These are phyloP conservation scores for Mustela nigripes DNA, from an alignment of 2,113 vertebrate genomes.

Conservation along the genomic window DNA sequence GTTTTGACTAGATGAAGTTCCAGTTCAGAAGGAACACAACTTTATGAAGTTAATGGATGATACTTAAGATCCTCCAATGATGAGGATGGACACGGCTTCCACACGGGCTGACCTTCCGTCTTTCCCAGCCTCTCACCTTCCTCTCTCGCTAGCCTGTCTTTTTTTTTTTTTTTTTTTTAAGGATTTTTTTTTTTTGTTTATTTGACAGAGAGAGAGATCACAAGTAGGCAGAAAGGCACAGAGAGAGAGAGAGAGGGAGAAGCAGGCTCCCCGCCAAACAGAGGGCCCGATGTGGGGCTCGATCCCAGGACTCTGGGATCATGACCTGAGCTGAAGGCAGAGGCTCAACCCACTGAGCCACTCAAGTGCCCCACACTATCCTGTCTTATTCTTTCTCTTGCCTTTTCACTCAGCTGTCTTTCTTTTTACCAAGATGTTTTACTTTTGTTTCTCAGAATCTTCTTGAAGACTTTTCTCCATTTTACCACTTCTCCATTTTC, in stretches of 20 bases:
- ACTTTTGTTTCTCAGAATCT: background rate
- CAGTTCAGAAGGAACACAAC: conserved; percentile 10
- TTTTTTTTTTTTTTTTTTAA: no score
- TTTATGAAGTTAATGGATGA: background rate
- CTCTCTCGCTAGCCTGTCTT: background rate
- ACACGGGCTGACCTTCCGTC: background rate
- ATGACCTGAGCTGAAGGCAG: no score
- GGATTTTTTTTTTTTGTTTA: no score
- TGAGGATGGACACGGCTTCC: background rate
- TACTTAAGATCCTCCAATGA: background rate
- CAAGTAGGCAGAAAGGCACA: no score
- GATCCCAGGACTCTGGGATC: no score
- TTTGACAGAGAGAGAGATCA: no score
- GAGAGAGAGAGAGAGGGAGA: no score
- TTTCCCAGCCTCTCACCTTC: background rate
- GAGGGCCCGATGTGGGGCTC: no score
- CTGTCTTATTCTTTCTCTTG: background rate
- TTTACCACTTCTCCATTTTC: conserved; percentile 20
- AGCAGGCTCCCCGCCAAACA: no score
- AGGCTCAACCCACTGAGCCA: no score
- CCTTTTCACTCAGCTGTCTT: background rate
- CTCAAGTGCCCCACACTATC: background rate
- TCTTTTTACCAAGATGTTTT: background rate
- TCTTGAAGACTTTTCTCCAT: background rate
- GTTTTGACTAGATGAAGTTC: background rate